Evolutionary conservation across 2,113 vertebrate genomes (phyloP).

Genomic region (Menidia beryllina): DNA sequence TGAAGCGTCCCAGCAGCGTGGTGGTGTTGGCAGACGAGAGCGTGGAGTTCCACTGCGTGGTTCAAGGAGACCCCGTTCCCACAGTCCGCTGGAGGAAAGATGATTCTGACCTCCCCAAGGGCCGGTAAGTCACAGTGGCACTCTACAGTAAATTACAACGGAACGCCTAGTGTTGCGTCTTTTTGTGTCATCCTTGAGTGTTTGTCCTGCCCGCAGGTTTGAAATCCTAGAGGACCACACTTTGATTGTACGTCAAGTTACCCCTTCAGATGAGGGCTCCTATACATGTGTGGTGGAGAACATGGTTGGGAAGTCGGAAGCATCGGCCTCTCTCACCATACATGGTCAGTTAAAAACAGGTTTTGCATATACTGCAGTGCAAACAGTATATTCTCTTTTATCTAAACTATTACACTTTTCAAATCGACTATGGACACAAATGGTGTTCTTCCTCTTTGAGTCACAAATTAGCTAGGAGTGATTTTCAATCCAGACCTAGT

Average conservation of each 20-base stretch:
- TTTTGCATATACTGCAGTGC: conserved; percentile 1
- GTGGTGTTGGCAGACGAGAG: conserved; percentile 91
- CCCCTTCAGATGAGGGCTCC: conserved; percentile 89
- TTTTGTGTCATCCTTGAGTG: conserved; percentile 42
- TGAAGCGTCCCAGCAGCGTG: conserved; percentile 90
- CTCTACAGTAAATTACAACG: conserved; percentile 21
- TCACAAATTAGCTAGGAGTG: conserved; percentile 39
- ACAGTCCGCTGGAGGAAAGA: conserved; percentile 95
- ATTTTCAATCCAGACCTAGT: conserved; percentile 22
- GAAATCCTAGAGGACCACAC: conserved; percentile 95
- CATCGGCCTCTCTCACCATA: conserved; percentile 91
- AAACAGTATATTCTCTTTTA: background rate
- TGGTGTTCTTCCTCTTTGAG: conserved; percentile 10
- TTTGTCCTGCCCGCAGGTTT: conserved; percentile 78
- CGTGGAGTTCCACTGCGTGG: conserved; percentile 91
- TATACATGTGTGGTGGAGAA: conserved; percentile 96
- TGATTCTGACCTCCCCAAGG: conserved; percentile 91
- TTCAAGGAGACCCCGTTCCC: conserved; percentile 92
- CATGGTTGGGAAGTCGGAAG: conserved; percentile 95
- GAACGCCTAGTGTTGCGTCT: conserved; percentile 14
- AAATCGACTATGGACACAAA: too few relatives aligned
- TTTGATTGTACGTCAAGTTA: conserved; percentile 89
- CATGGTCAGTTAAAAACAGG: conserved; percentile 84
- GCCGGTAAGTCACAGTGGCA: conserved; percentile 83
- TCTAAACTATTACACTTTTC: conserved; percentile 17